Conservation (phyloP, 2,113 vertebrate species). For the Pomatorhinus ruficollis region DNA sequence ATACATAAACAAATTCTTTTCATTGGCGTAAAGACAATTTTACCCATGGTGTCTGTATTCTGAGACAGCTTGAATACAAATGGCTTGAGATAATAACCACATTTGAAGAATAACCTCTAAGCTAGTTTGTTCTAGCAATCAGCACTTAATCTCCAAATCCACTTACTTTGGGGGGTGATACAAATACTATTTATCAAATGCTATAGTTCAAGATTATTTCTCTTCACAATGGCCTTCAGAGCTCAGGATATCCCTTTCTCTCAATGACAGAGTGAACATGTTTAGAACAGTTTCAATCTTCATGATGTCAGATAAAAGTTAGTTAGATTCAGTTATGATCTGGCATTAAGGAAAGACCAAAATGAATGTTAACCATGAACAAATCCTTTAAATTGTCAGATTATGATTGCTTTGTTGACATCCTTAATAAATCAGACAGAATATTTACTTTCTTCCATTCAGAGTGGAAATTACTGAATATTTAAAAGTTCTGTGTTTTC, state of each 20-base stretch:
- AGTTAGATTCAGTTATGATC: neutral
- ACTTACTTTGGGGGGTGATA: neutral
- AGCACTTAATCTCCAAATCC: neutral
- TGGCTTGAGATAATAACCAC: neutral
- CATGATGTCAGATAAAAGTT: neutral
- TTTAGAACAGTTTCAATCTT: neutral
- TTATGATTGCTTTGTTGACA: neutral
- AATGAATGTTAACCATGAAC: neutral
- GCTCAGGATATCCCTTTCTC: neutral
- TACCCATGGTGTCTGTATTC: neutral
- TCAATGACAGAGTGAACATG: neutral
- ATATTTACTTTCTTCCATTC: slow-evolving; percentile 12
- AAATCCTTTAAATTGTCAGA: slow-evolving; percentile 15
- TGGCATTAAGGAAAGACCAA: neutral
- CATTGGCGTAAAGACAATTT: neutral
- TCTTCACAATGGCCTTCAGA: neutral
- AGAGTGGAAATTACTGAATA: neutral
- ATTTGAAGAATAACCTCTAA: neutral
- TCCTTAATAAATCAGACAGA: neutral
- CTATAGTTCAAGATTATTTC: neutral
- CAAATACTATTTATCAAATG: neutral
- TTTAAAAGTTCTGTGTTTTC: neutral
- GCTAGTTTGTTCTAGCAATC: neutral
- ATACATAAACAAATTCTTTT: neutral
- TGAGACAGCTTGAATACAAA: neutral